Base-by-base conservation (phyloP, 2,797 vertebrate species). In the Myoxocephalus aenaeus region DNA sequence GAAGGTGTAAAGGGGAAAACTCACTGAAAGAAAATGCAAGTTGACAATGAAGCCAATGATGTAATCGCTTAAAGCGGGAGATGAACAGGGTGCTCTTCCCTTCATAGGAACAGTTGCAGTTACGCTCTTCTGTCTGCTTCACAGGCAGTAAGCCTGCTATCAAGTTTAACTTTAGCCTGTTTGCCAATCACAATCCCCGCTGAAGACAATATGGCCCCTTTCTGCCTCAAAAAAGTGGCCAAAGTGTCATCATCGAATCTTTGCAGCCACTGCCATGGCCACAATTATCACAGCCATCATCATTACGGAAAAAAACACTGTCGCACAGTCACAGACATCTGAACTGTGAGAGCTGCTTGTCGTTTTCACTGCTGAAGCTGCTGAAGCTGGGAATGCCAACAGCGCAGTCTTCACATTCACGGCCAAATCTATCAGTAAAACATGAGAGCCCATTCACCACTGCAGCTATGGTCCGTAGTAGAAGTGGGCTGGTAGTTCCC, bases 231-330 rank as follows among this genome's bases (percentile, higher is more conserved):
- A 81, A 73, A 86, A 89, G 81, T 76, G 70, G 84, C 78, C 80
- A 77, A 73, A 86, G 84, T 89, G 83, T 85, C 75, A 86, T 84
- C 81, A 73, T 85, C 72, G 83, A 84, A 87, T 86, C 82, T 84
- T 86, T 73, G 71, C 59, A 80, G 70, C 70, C 72, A 50, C 72
- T 81, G 87, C 83, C 77, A 83, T 64, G 9, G 54, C 67, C 73
- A 22, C 79, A 74, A 83, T 88, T 84, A 89, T 87, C 81, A 72
- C 85, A 86, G 81, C 80, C 83, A 73, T 90, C 79, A 79, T 44
- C 27, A 18, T 79, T 56, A 77, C 29, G 7, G 44, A 71, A 86
- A 78, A 83, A 32, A 32, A 79, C 70, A 57, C 63, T 46, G 79
- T 50, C 32, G 36, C 57, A 34, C 79, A 83, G 44, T 80, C 70